A percentile compares a stretch with the other conserved stretches of the same genome.
These are phyloP conservation scores for Drosophila parvula DNA, from an alignment of 1,140 invertebrate species.

Conservation along the genomic window DNA sequence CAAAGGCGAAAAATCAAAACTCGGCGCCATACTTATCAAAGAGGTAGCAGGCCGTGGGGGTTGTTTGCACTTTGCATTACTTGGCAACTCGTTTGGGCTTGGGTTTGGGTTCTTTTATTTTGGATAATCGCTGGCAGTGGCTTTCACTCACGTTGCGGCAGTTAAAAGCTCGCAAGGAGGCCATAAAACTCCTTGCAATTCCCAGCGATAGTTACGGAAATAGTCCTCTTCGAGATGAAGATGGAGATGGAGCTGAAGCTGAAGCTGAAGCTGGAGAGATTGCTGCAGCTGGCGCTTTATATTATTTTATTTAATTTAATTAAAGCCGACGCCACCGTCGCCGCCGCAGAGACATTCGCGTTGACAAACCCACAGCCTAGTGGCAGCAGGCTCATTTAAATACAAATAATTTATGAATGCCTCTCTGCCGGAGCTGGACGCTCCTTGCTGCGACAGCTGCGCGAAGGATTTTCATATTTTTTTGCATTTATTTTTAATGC, in stretches of 20 bases:
- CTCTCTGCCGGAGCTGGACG: constrained; percentile 10
- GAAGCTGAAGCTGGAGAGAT: background rate
- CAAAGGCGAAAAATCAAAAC: constrained; percentile 78
- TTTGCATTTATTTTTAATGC: constrained; percentile 65
- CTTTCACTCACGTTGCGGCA: constrained; percentile 68
- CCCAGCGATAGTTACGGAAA: constrained; percentile 33
- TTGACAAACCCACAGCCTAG: constrained; percentile 52
- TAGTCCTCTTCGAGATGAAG: constrained; percentile 16
- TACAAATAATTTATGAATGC: constrained; percentile 65
- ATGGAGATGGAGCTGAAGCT: background rate
- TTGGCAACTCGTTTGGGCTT: constrained; percentile 10
- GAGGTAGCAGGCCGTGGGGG: constrained; percentile 12
- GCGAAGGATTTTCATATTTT: constrained; percentile 53
- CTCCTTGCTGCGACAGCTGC: constrained; percentile 19
- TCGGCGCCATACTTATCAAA: constrained; percentile 30
- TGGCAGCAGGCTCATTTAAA: constrained; percentile 50
- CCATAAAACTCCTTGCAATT: constrained; percentile 36
- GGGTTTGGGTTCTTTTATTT: constrained; percentile 8
- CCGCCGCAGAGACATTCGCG: constrained; percentile 18
- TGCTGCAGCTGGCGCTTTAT: constrained; percentile 13
- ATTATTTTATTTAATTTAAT: constrained; percentile 49
- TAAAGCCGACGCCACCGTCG: constrained; percentile 26
- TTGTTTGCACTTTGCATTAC: constrained; percentile 18
- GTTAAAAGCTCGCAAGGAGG: constrained; percentile 48
- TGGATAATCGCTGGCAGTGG: constrained; percentile 50